Evolutionary conservation across 2,888 invertebrate species (phyloP).

Genomic region (Agrochola litura): DNA sequence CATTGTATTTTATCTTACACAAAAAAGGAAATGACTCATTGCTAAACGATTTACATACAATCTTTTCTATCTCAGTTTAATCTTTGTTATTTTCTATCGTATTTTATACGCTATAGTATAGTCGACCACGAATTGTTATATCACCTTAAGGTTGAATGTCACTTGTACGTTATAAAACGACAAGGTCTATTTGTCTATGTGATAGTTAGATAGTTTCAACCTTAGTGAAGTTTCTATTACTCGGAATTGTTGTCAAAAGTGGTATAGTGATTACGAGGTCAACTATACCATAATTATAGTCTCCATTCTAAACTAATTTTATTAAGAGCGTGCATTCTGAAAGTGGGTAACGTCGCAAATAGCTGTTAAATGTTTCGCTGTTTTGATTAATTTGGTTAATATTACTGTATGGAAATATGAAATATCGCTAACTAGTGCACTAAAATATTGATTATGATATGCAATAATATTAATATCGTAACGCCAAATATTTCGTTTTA

Average conservation of each 20-base stretch:
- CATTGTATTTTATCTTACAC: slow-evolving; percentile 15
- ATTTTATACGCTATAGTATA: background rate
- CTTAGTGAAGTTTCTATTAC: background rate
- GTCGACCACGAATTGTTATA: background rate
- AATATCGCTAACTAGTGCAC: no score
- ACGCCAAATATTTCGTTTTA: no score
- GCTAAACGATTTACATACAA: slow-evolving; percentile 6
- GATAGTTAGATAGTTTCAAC: no score
- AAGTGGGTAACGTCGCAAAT: no score
- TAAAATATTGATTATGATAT: no score
- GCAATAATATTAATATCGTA: no score
- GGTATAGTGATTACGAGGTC: background rate
- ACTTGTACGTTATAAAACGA: background rate
- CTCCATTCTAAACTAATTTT: background rate
- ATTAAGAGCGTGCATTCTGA: background rate
- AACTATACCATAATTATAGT: background rate
- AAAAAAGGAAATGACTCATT: slow-evolving; percentile 30
- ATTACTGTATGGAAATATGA: no score
- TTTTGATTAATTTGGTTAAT: no score
- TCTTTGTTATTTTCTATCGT: background rate
- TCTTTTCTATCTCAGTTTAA: slow-evolving; percentile 13
- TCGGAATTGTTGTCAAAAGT: background rate
- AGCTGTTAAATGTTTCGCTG: no score
- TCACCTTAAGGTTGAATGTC: background rate
- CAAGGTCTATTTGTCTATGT: background rate